phyloP scores from a whole-genome alignment of 2,888 invertebrate species.

The Lathronympha strigana region DNA sequence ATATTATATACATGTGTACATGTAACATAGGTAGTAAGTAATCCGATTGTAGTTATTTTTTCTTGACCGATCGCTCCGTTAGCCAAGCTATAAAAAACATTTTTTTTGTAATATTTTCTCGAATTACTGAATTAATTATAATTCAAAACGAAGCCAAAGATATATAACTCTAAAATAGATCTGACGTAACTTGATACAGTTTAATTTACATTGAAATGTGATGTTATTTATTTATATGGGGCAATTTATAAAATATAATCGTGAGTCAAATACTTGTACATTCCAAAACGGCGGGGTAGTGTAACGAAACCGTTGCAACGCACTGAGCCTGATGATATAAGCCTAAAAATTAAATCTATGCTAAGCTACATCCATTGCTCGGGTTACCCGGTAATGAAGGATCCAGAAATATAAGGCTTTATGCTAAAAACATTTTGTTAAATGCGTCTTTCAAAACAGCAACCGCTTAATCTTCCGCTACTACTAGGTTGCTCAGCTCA shows the following conservation, averaged over 20 bases:
- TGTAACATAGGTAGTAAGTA: constrained; percentile 28
- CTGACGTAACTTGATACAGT: constrained; percentile 7
- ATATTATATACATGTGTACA: constrained; percentile 29
- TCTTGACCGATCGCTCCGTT: constrained; percentile 2
- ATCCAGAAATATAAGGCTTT: neutral
- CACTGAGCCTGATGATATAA: constrained; percentile 8
- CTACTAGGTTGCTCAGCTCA: too few species aligned
- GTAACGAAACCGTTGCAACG: constrained; percentile 1
- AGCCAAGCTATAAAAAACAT: neutral
- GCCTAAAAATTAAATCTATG: neutral
- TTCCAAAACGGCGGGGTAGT: constrained; percentile 20
- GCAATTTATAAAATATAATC: constrained; percentile 7
- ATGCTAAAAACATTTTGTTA: neutral
- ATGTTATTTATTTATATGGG: constrained; percentile 20
- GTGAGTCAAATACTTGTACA: constrained; percentile 25
- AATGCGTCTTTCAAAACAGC: neutral
- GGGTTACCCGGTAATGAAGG: neutral
- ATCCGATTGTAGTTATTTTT: constrained; percentile 3
- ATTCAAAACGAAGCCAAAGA: constrained; percentile 12
- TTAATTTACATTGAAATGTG: constrained; percentile 3
- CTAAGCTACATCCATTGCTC: neutral
- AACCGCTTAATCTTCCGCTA: too few species aligned
- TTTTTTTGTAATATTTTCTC: neutral
- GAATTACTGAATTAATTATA: neutral
- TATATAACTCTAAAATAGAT: constrained; percentile 5